A percentile compares a stretch with the other conserved stretches of the same genome.
Evolutionary conservation across 2,888 invertebrate genomes (phyloP).

Genomic region (Merodon equestris): DNA sequence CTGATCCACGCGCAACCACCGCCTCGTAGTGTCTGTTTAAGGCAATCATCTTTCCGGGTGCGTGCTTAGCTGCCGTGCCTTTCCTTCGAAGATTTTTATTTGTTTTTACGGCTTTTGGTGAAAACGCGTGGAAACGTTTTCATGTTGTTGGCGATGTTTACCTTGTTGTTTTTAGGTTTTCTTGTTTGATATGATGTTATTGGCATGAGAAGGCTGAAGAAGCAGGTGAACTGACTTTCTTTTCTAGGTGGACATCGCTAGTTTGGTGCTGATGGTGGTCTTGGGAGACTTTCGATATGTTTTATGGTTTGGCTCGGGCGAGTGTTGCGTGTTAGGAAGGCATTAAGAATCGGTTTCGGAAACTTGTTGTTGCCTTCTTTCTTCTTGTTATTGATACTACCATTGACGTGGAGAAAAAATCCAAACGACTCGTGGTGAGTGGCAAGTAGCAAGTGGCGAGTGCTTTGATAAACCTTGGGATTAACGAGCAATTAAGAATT

Average conservation of each 20-base stretch:
- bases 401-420: conserved; percentile 13
- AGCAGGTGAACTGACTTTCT: conserved; percentile 46
- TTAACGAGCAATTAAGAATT: conserved; percentile 46
- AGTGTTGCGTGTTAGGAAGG: conserved; percentile 50
- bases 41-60: conserved; percentile 64
- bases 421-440: too few relatives aligned
- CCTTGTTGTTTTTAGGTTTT: conserved; percentile 19
- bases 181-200: conserved; percentile 44
- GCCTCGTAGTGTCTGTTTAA: conserved; percentile 36
- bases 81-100: conserved; percentile 10
- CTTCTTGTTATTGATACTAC: conserved; percentile 30
- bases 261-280: conserved; percentile 35
- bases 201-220: conserved; percentile 27
- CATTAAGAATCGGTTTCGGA: conserved; percentile 40
- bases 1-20: conserved; percentile 1
- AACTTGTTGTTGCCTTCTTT: conserved; percentile 29
- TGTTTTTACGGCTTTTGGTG: conserved; percentile 33
- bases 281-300: conserved; percentile 48
- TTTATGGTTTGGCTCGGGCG: conserved; percentile 37
- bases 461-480: conserved; percentile 44
- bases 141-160: conserved; percentile 27
- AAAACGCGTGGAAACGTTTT: conserved; percentile 51
- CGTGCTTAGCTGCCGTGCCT: conserved; percentile 16
- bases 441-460: neutral
- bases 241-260: conserved; percentile 53